These are phyloP conservation scores for Brachyhypopomus gauderio DNA, from an alignment of 2,113 vertebrate species.

Conservation along the genomic window DNA sequence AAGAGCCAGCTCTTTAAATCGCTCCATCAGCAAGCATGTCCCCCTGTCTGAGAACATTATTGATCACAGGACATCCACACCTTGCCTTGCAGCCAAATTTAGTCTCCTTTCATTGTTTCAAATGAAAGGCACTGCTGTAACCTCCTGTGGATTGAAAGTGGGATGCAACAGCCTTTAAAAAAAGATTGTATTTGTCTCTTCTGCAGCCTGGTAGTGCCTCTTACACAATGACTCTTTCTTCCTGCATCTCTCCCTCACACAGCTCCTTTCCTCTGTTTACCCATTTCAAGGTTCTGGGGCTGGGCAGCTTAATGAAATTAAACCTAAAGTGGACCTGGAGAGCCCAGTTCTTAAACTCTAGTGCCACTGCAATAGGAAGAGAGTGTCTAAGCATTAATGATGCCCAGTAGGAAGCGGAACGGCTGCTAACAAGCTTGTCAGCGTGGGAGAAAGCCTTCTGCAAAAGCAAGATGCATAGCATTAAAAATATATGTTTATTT, in stretches of 20 bases:
- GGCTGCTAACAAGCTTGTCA: no score
- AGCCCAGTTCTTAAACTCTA: not conserved
- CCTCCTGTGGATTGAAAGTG: conserved; percentile 59
- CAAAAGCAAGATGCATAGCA: no score
- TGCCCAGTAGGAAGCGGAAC: no score
- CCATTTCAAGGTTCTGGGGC: not conserved
- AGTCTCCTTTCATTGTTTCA: conserved; percentile 61
- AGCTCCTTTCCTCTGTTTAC: not conserved
- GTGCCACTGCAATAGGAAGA: not conserved
- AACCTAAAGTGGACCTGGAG: not conserved
- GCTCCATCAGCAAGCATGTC: conserved; percentile 40
- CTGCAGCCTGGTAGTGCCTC: conserved; percentile 36
- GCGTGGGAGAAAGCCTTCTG: no score
- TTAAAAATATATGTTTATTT: no score
- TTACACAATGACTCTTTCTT: conserved; percentile 16
- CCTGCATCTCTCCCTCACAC: conserved; percentile 1
- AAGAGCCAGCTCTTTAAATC: conserved; percentile 55
- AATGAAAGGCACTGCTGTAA: conserved; percentile 57
- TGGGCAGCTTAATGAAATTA: not conserved
- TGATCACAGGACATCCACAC: conserved; percentile 58
- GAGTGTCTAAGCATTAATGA: not conserved
- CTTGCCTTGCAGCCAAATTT: conserved; percentile 63
- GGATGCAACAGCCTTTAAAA: conserved; percentile 48
- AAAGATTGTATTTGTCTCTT: no score
- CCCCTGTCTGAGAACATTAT: conserved; percentile 52